Evolutionary conservation across 2,113 vertebrate genomes (phyloP).

Genomic region (Xenopus tropicalis): UCB_Xtro_10.0 CM004444.2:138814501-138815000

Average conservation of each 20-base stretch:
- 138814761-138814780: neutral
- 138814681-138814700: constrained; percentile 56
- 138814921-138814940: too few relatives aligned
- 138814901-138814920: too few relatives aligned
- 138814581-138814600: constrained; percentile 65
- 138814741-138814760: constrained; percentile 6
- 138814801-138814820: too few relatives aligned
- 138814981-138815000: too few relatives aligned
- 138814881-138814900: too few relatives aligned
- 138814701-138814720: constrained; percentile 62
- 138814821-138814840: too few relatives aligned
- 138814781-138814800: too few relatives aligned
- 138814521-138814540: constrained; percentile 89
- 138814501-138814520: constrained; percentile 74
- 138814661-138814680: constrained; percentile 53
- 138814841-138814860: too few relatives aligned
- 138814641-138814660: constrained; percentile 85
- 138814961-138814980: too few relatives aligned
- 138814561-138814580: constrained; percentile 58
- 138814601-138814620: constrained; percentile 61
- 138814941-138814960: too few relatives aligned
- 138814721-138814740: neutral
- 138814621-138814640: constrained; percentile 82
- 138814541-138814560: constrained; percentile 63
- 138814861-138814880: too few relatives aligned